Base-by-base conservation (phyloP, 1,140 invertebrate species). In the Megathymus violae region DNA sequence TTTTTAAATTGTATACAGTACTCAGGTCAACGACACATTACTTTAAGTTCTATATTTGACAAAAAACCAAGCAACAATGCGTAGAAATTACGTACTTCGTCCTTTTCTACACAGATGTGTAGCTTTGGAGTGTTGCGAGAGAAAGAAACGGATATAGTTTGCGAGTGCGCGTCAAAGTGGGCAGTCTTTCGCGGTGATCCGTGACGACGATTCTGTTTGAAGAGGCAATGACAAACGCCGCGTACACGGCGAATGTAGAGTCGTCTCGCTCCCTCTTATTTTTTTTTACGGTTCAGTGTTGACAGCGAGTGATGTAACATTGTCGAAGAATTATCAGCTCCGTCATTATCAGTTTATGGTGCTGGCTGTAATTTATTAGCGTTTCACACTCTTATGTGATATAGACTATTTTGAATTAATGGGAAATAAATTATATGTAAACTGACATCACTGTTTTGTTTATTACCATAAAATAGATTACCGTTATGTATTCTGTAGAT, bases 41-140 rank as follows among this genome's bases (percentile, higher is more conserved):
- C 82, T 82, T 76, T 72, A 80, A 79, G 85, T 83, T 88, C 87
- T 87, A 85, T 85, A 89, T 89, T 82, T 81, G 61, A 83, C 75
- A 83, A 82, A 85, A 71, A 71, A 67, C 44, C 52, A 47, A 46
- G 54, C 50, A 68, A 75, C 72, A 74, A 70, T 75, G 62, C 62
- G 54, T 65, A 76, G 80, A 70, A 78, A 76, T 62, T 46, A 61
- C 59, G 51, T 62, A 41, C 56, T 67, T 48, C 59, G 34, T 81
- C 78, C 67, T 69, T 48, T 58, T 73, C 62, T 56, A 16, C 34
- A 6, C 16, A 62, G 27, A 62, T 46, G 13, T n/a, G 7, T 48
- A 43, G 13, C 47, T 15, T 25, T 17, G 2, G 19, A 46, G 6
- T 17, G 27, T 11, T 14, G 41, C 14, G 79, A 58, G 70, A 13